Percentiles rank a stretch among this genome's conserved stretches.
These are phyloP conservation scores for Lasius platythorax DNA, from an alignment of 2,888 invertebrate species.

Conservation along the genomic window DNA sequence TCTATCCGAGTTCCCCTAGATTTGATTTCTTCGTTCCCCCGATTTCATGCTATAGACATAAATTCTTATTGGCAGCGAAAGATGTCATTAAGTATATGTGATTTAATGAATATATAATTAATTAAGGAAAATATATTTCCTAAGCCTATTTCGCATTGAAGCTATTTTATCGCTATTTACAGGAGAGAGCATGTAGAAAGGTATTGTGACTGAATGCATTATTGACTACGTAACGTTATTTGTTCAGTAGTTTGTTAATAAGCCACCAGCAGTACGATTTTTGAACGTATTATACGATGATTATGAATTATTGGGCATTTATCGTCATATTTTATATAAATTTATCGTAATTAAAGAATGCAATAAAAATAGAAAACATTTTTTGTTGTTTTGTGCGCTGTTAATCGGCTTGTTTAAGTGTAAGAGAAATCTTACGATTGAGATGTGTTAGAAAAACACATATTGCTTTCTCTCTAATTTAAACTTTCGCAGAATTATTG, in stretches of 20 bases:
- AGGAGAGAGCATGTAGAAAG: conserved; percentile 58
- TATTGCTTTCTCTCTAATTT: background rate
- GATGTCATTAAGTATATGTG: background rate
- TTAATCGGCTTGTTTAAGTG: background rate
- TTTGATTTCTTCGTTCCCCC: conserved; percentile 22
- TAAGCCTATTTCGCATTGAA: conserved; percentile 8
- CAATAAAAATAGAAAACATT: background rate
- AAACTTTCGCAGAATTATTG: background rate
- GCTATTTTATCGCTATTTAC: background rate
- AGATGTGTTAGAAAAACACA: background rate
- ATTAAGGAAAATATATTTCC: background rate
- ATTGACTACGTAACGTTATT: conserved; percentile 26
- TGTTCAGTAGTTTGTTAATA: conserved; percentile 63
- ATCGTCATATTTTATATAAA: background rate
- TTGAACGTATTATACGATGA: conserved; percentile 63
- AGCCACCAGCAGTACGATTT: conserved; percentile 84
- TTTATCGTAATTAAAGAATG: background rate
- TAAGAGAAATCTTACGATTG: background rate
- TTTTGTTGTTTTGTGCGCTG: background rate
- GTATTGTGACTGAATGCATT: conserved; percentile 49
- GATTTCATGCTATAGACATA: background rate
- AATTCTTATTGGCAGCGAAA: conserved; percentile 3
- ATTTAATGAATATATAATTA: background rate
- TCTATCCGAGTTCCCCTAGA: background rate
- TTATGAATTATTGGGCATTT: background rate